Percentiles rank a stretch among this genome's conserved stretches.
Evolutionary conservation across 1,140 invertebrate genomes (phyloP).

Genomic region (Anastrepha obliqua): DNA sequence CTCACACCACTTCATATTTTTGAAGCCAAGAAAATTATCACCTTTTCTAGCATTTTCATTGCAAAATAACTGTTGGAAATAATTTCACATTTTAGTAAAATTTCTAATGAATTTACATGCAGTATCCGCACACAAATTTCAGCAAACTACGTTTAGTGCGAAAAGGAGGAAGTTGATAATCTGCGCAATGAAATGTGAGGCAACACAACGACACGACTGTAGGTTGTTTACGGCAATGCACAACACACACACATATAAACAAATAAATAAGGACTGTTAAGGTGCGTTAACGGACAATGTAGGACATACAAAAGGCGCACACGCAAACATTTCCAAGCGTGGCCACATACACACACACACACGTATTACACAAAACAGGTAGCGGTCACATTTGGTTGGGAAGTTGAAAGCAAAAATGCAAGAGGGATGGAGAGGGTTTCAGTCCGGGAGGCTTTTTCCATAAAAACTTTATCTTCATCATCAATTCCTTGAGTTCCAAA

Average conservation of each 20-base stretch:
- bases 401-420: not conserved
- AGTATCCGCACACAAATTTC: slow-evolving; percentile 6
- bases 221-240: not conserved
- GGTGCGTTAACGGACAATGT: not conserved
- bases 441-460: not conserved
- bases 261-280: not conserved
- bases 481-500: too few species aligned
- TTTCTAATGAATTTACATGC: slow-evolving; percentile 46
- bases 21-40: not conserved
- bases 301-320: not conserved
- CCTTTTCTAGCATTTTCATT: slow-evolving; percentile 17
- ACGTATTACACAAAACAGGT: not conserved
- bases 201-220: not conserved
- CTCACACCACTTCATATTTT: not conserved
- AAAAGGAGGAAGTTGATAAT: slow-evolving; percentile 44
- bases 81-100: slow-evolving; percentile 35
- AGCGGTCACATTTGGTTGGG: not conserved
- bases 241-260: not conserved
- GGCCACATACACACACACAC: not conserved
- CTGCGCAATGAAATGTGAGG: slow-evolving; percentile 41
- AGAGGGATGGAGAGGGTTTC: not conserved
- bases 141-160: not conserved
- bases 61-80: slow-evolving; percentile 37
- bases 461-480: too few species aligned
- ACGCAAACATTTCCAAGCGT: too few species aligned